These are phyloP conservation scores for Aphis craccivora DNA, from an alignment of 1,140 invertebrate genomes.

Conservation along the genomic window DNA sequence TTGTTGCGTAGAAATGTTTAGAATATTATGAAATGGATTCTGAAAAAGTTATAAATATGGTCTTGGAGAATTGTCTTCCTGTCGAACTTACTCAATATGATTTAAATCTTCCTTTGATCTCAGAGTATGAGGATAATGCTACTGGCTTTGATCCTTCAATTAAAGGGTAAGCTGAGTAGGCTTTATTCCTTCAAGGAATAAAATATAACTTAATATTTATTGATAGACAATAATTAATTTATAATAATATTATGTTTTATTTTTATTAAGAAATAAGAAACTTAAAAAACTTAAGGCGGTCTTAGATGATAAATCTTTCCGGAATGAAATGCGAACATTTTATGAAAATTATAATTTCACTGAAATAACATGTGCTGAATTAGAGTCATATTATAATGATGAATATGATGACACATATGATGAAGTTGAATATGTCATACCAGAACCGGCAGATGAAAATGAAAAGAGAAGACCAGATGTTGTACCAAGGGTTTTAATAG, in stretches of 20 bases:
- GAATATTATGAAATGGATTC: constrained; percentile 53
- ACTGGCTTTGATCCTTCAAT: not conserved
- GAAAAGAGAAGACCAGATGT: constrained; percentile 47
- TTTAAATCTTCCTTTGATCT: not conserved
- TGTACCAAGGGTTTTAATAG: constrained; percentile 35
- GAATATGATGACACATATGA: constrained; percentile 57
- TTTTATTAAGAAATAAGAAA: constrained; percentile 39
- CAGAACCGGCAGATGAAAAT: constrained; percentile 53
- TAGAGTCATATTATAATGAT: constrained; percentile 54
- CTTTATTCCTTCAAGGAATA: not conserved
- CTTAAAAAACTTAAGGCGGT: constrained; percentile 47
- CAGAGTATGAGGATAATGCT: constrained; percentile 26
- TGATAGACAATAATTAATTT: not conserved
- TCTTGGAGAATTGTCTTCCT: constrained; percentile 41
- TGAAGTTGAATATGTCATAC: constrained; percentile 55
- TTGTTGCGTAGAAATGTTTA: constrained; percentile 39
- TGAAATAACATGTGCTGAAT: constrained; percentile 53
- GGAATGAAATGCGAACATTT: constrained; percentile 53
- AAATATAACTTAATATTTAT: not conserved
- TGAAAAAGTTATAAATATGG: constrained; percentile 52
- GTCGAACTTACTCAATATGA: constrained; percentile 46
- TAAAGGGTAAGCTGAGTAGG: not conserved
- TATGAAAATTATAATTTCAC: constrained; percentile 49
- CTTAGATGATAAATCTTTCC: constrained; percentile 52
- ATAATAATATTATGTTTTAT: not conserved